Percentiles rank a stretch among this genome's conserved stretches.
phyloP scores from a whole-genome alignment of 92 coral and sea anemone species.

The Phenganax stokvisi region DNA sequence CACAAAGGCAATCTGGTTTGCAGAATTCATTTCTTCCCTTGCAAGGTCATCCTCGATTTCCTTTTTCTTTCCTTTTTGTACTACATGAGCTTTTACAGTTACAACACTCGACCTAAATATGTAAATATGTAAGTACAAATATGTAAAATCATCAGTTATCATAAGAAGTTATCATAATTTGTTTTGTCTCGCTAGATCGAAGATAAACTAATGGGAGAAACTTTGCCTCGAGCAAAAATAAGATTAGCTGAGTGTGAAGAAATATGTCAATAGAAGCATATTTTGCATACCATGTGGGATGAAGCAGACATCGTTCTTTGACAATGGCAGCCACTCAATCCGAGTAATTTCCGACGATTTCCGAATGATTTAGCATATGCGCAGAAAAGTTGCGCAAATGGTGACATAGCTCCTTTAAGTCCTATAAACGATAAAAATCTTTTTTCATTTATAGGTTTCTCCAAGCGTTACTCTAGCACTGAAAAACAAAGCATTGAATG shows the following conservation, averaged over 20 bases:
- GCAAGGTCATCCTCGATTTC: slow-evolving; percentile 33
- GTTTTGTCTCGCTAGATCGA: too few relatives aligned
- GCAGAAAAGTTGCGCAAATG: neutral
- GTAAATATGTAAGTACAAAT: neutral
- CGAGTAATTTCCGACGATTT: neutral
- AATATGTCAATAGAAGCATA: neutral
- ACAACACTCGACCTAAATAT: neutral
- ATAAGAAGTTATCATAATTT: neutral
- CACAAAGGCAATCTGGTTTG: slow-evolving; percentile 8
- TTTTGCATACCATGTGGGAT: neutral
- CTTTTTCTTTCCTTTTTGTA: slow-evolving; percentile 16
- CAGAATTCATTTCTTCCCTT: slow-evolving; percentile 29
- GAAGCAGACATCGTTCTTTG: neutral
- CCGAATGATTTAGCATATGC: neutral
- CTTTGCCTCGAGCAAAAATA: too few relatives aligned
- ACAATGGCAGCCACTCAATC: neutral
- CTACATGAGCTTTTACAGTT: slow-evolving; percentile 24
- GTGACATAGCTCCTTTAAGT: slow-evolving; percentile 4
- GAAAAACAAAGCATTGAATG: too few relatives aligned
- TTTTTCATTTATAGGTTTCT: too few relatives aligned
- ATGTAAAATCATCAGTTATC: neutral
- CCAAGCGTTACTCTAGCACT: too few relatives aligned
- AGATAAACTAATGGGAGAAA: too few relatives aligned
- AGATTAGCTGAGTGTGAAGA: too few relatives aligned
- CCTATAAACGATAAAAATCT: neutral